Evolutionary conservation across 2,797 vertebrate genomes (phyloP).

Genomic region (Chromis chromis): DNA sequence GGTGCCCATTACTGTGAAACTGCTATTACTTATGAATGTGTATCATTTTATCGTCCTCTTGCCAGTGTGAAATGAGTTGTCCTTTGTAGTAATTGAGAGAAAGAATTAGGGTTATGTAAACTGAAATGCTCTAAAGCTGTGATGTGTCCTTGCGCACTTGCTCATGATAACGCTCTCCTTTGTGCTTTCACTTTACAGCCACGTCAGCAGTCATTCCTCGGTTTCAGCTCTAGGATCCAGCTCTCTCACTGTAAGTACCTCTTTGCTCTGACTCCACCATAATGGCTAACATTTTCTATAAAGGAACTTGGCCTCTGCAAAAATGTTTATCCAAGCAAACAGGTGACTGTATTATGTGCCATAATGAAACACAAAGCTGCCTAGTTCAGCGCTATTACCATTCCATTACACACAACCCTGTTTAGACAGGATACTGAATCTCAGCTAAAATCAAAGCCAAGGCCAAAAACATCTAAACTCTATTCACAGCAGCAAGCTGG

Average conservation of each 20-base stretch:
- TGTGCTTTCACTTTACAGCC: conserved; percentile 80
- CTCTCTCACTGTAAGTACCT: conserved; percentile 88
- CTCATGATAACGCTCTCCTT: conserved; percentile 22
- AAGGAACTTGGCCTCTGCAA: not conserved
- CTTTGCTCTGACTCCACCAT: not conserved
- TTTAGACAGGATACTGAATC: not conserved
- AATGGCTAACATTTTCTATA: not conserved
- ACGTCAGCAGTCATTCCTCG: conserved; percentile 90
- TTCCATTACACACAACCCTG: not conserved
- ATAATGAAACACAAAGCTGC: not conserved
- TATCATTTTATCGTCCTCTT: not conserved
- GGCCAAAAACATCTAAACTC: not conserved
- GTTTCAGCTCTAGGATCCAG: conserved; percentile 86
- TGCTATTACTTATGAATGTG: not conserved
- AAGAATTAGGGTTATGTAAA: not conserved
- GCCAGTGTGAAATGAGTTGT: not conserved
- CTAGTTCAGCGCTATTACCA: not conserved
- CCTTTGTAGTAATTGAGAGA: not conserved
- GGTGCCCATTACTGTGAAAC: too few species aligned
- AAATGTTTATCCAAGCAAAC: not conserved
- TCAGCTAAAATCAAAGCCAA: not conserved
- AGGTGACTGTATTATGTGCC: not conserved
- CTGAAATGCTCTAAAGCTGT: not conserved
- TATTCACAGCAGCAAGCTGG: too few species aligned
- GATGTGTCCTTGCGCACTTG: not conserved